Percentiles rank a stretch among this genome's conserved stretches.
These are phyloP conservation scores for Hydractinia echinata DNA, from an alignment of 30 jellyfish, hydroid and myxozoan genomes.

Conservation along the genomic window DNA sequence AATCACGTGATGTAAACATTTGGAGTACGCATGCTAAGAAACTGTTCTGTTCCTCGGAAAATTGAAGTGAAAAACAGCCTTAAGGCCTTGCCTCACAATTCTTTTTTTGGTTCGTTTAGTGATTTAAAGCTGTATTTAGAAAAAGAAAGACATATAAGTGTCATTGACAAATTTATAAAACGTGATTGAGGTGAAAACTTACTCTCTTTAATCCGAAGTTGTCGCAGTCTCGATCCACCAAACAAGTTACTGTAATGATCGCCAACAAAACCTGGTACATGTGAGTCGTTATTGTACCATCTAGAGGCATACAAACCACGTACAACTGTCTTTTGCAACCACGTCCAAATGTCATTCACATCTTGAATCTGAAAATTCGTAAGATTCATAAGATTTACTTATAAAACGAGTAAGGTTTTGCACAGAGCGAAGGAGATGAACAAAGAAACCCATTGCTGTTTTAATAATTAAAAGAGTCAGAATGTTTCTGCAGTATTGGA, in stretches of 20 bases:
- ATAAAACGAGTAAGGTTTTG: no score
- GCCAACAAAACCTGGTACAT: conserved; percentile 79
- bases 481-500: no score
- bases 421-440: no score
- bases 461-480: background rate
- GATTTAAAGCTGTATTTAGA: no score
- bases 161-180: no score
- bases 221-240: conserved; percentile 96
- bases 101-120: no score
- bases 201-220: conserved; percentile 78
- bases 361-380: conserved; percentile 29
- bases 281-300: conserved; percentile 81
- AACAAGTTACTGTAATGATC: conserved; percentile 66
- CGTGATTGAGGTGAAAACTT: background rate
- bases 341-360: conserved; percentile 76
- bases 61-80: background rate
- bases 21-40: background rate
- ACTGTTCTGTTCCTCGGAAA: background rate
- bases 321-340: conserved; percentile 81
- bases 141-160: no score
- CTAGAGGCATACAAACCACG: conserved; percentile 65
- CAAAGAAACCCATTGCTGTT: background rate
- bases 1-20: no score
- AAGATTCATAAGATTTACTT: no score
- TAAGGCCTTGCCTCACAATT: no score